Evolutionary conservation across 2,113 vertebrate genomes (phyloP).

Genomic region (Centropus unirufus): DNA sequence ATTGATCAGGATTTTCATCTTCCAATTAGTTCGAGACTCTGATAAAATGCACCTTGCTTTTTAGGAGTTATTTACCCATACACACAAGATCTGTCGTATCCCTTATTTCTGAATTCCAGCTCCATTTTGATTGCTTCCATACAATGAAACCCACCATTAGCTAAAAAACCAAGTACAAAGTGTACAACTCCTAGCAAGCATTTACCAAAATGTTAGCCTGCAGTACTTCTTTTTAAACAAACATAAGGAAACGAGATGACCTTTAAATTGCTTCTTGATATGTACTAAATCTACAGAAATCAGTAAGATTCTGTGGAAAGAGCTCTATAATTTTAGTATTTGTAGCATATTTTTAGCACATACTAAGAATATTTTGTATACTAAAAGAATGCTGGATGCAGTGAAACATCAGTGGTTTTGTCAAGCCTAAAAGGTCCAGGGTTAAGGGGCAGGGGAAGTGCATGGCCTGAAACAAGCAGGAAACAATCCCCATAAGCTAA

Average conservation of each 20-base stretch:
- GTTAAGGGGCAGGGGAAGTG: neutral
- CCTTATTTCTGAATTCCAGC: neutral
- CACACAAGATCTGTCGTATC: neutral
- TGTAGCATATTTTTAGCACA: conserved; percentile 45
- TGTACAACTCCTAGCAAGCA: neutral
- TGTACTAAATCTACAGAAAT: conserved; percentile 44
- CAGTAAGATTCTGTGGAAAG: conserved; percentile 46
- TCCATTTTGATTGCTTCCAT: neutral
- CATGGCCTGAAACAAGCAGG: neutral
- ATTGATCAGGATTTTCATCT: neutral
- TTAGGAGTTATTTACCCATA: neutral
- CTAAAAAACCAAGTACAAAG: neutral
- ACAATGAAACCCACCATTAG: neutral
- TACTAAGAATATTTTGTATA: neutral
- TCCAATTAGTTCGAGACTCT: neutral
- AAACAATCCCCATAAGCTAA: neutral
- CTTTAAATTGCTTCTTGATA: conserved; percentile 40
- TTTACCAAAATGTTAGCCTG: conserved; percentile 21
- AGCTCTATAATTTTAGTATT: conserved; percentile 32
- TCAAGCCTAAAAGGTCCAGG: neutral
- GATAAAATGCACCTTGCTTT: neutral
- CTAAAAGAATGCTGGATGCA: neutral
- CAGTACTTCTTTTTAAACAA: conserved; percentile 35
- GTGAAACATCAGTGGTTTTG: neutral
- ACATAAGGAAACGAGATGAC: conserved; percentile 46